Evolutionary conservation across 2,113 vertebrate genomes (phyloP), one percentile per base, ranked within the genome.

Genomic region (Tragelaphus scriptus): DNA sequence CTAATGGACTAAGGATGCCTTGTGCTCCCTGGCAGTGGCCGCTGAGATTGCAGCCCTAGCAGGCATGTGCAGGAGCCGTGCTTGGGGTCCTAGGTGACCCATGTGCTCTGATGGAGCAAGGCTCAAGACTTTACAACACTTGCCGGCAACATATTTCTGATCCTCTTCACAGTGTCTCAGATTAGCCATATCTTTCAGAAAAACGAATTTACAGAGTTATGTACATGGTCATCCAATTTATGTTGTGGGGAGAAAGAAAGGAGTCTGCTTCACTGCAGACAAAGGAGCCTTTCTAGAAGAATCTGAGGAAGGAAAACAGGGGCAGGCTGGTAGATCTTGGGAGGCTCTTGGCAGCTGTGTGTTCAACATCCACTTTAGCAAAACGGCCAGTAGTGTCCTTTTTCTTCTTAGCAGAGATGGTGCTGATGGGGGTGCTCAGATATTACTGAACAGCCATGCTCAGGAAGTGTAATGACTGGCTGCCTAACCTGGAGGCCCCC

Each of bases 251-350:
- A 53, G 44, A 19, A 85, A 56, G 87, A 63, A 49, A 7, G 65
- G 86, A 44, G 32, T 51, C 25, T 10, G 51, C 8, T 49, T 9
- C 44, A 47, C 1, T 65, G 21, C 14, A 81, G 75, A 92, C 6
- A 91, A 82, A 86, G 30, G 44, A 71, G 68, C 3, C 36, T 85
- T 93, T 93, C 80, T 88, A 59, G 85, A 82, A 61, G 85, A 49
- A 77, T 77, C 55, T 84, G 51, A 84, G 82, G 56, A 25, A 9
- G 32, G 84, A 40, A 75, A 65, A 81, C 7, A 75, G 36, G 65
- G 77, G 61, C 5, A 84, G 7, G 55, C 65, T 59, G 58, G 58
- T 59, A 87, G 36, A 44, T 36, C 15, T 0, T 1, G 17, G 92
- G 40, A 68, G 16, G 56, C 47, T 68, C 30, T 68, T 28, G 44